Conservation (phyloP, 2,113 vertebrate genomes). For the Macrotis lagotis region DNA sequence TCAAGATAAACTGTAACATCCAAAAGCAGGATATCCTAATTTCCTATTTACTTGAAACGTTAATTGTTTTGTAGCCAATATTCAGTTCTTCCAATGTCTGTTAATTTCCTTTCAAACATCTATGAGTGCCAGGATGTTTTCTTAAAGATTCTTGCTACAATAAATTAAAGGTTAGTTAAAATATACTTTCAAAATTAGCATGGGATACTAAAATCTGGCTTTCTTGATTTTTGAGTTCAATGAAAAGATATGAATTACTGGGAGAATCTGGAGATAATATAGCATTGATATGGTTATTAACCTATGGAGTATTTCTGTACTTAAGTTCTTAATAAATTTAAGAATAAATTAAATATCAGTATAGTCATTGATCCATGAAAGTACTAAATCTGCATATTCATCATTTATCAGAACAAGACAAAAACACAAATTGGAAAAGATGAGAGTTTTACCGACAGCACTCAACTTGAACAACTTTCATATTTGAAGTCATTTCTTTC, state of each 20-base stretch:
- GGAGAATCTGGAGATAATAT: slow-evolving; percentile 40
- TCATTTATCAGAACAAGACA: background rate
- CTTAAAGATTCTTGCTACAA: slow-evolving; percentile 53
- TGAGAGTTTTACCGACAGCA: background rate
- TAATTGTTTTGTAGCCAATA: slow-evolving; percentile 6
- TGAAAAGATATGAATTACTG: background rate
- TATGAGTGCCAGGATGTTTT: slow-evolving; percentile 10
- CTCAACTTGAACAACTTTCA: slow-evolving; percentile 39
- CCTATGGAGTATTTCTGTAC: slow-evolving; percentile 11
- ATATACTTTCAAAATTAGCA: slow-evolving; percentile 3
- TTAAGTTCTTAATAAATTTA: slow-evolving; percentile 41
- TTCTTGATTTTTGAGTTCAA: slow-evolving; percentile 48
- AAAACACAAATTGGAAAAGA: slow-evolving; percentile 36
- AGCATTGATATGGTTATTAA: slow-evolving; percentile 31
- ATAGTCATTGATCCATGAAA: background rate
- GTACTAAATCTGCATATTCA: background rate
- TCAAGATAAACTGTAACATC: background rate
- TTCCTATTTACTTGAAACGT: background rate
- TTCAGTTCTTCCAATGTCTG: background rate
- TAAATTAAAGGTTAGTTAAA: slow-evolving; percentile 1
- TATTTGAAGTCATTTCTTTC: slow-evolving; percentile 17
- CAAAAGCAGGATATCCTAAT: background rate
- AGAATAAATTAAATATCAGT: slow-evolving; percentile 39
- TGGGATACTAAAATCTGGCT: background rate
- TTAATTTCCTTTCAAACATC: slow-evolving; percentile 22